Percentiles rank a stretch among this genome's conserved stretches.
These are phyloP conservation scores for Patella caerulea DNA, from an alignment of 2,888 invertebrate species.

Conservation along the genomic window DNA sequence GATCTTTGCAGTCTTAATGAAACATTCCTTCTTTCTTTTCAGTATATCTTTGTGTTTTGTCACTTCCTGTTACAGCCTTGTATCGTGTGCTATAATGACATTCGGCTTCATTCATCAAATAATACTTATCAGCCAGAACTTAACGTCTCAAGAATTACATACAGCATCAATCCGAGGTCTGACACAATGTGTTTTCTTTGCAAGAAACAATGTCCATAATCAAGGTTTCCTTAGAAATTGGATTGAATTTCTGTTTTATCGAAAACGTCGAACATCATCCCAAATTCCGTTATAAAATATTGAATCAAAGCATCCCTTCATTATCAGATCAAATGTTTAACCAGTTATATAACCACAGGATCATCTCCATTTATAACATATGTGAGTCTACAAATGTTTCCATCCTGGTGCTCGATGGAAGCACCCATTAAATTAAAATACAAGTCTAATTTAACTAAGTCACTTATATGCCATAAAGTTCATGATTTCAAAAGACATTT, in stretches of 20 bases:
- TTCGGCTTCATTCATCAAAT: constrained; percentile 61
- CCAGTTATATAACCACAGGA: too few relatives aligned
- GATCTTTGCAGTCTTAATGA: too few relatives aligned
- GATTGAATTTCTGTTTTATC: constrained; percentile 49
- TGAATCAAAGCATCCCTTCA: too few relatives aligned
- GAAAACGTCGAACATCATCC: constrained; percentile 23
- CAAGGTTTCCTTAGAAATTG: constrained; percentile 64
- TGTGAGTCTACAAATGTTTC: too few relatives aligned
- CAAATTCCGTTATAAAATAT: constrained; percentile 15
- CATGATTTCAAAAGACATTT: too few relatives aligned
- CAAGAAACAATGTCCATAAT: constrained; percentile 55
- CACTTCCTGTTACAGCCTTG: constrained; percentile 54
- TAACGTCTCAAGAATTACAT: constrained; percentile 67
- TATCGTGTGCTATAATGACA: constrained; percentile 50
- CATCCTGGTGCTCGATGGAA: too few relatives aligned
- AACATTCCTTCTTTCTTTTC: constrained; percentile 25
- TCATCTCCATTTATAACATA: too few relatives aligned
- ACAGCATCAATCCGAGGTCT: constrained; percentile 46
- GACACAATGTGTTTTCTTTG: constrained; percentile 44
- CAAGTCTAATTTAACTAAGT: too few relatives aligned
- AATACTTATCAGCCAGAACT: constrained; percentile 67
- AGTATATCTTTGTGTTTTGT: constrained; percentile 66
- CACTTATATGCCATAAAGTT: too few relatives aligned
- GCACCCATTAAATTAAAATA: too few relatives aligned
- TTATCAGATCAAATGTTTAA: too few relatives aligned